These are phyloP conservation scores for Elgaria multicarinata DNA, from an alignment of 2,113 vertebrate genomes.

Conservation along the genomic window DNA sequence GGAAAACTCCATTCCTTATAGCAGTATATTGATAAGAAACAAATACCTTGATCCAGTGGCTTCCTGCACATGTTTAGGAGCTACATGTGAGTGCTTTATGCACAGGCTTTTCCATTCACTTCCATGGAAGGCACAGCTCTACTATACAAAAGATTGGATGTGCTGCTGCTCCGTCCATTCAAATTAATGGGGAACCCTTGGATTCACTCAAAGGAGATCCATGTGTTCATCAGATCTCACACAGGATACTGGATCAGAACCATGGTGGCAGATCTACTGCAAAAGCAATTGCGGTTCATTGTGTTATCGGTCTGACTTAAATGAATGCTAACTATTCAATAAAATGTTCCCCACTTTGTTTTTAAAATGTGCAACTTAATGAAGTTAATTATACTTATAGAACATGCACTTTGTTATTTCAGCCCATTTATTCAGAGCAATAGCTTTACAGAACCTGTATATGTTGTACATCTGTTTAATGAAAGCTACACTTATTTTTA, in stretches of 20 bases:
- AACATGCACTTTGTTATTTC: neutral
- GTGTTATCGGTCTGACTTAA: constrained; percentile 4
- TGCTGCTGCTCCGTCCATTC: neutral
- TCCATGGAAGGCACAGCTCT: neutral
- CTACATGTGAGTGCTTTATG: neutral
- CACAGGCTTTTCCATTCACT: neutral
- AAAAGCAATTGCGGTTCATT: constrained; percentile 24
- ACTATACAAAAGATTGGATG: neutral
- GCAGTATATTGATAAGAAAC: neutral
- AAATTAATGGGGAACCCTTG: neutral
- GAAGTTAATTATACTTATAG: neutral
- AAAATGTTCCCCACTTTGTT: neutral
- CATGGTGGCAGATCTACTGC: constrained; percentile 1
- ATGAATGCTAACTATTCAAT: constrained; percentile 18
- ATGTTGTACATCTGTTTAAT: neutral
- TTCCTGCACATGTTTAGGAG: neutral
- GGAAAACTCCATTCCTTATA: constrained; percentile 41
- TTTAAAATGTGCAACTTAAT: constrained; percentile 17
- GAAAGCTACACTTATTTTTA: neutral
- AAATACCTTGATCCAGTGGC: neutral
- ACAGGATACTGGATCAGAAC: constrained; percentile 31
- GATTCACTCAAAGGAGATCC: neutral
- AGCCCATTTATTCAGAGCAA: neutral
- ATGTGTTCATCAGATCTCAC: neutral
- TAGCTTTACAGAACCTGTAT: neutral